Evolutionary conservation across 2,797 vertebrate species (phyloP).

Genomic region (Tarsius wallacei): DNA sequence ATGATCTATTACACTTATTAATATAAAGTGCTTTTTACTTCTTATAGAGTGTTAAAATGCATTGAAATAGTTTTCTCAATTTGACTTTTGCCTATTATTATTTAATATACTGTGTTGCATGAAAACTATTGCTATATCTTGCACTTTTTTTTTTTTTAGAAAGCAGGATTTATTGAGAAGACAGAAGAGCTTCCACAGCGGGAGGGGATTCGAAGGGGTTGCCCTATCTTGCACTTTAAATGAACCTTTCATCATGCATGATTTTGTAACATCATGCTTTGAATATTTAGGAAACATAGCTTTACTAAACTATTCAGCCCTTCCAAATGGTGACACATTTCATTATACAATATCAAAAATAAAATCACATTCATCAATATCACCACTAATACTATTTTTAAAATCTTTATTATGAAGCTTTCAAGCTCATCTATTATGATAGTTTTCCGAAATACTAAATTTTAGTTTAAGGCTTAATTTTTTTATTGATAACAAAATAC

Average conservation of each 20-base stretch:
- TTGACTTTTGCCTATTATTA: constrained; percentile 47
- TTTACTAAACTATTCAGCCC: constrained; percentile 35
- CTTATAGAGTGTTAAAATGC: background rate
- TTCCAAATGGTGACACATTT: constrained; percentile 14
- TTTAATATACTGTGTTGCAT: background rate
- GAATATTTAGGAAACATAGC: constrained; percentile 41
- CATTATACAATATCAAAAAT: constrained; percentile 28
- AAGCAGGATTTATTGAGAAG: too few species aligned
- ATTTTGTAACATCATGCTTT: constrained; percentile 52
- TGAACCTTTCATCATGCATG: background rate
- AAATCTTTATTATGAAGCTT: background rate
- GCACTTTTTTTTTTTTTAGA: background rate
- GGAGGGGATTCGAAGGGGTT: too few species aligned
- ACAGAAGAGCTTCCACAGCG: too few species aligned
- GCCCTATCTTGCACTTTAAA: constrained; percentile 16
- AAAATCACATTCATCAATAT: background rate
- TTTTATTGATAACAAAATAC: constrained; percentile 23
- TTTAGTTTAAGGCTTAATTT: background rate
- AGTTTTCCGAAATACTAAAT: background rate
- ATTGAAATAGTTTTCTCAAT: constrained; percentile 39
- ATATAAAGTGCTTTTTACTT: constrained; percentile 11
- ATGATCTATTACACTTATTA: background rate
- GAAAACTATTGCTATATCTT: background rate
- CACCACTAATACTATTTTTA: background rate
- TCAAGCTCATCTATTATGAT: constrained; percentile 23